Percentiles rank a stretch among this genome's conserved stretches.
Conservation (phyloP, 2,797 vertebrate species). For the Mionectes olivaceus region DNA sequence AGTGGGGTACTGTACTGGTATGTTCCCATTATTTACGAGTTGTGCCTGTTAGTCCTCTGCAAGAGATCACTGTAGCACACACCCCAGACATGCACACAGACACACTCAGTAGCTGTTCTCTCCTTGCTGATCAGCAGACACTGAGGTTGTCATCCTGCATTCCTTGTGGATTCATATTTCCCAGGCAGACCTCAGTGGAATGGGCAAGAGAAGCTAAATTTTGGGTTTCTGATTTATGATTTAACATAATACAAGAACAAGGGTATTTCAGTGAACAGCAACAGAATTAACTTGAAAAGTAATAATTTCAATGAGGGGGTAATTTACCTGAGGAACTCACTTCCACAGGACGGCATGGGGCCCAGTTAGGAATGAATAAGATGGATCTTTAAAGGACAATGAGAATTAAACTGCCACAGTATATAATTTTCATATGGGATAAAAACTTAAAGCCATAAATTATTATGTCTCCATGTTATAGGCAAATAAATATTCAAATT, state of each 20-base stretch:
- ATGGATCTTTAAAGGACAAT: background rate
- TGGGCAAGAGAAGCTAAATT: background rate
- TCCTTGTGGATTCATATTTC: slow-evolving; percentile 40
- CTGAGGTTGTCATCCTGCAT: background rate
- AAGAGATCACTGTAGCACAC: background rate
- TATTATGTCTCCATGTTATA: background rate
- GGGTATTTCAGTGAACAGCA: background rate
- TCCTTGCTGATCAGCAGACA: background rate
- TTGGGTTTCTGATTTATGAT: background rate
- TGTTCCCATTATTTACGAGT: background rate
- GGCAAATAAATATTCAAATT: background rate
- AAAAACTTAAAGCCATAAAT: slow-evolving; percentile 10
- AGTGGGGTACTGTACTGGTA: background rate
- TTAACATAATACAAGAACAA: background rate
- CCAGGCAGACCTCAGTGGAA: background rate
- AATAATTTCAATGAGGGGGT: background rate
- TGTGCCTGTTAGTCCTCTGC: background rate
- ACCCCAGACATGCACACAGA: background rate
- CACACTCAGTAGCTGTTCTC: background rate
- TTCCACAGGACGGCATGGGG: background rate
- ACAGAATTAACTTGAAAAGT: slow-evolving; percentile 33
- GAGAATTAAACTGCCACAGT: slow-evolving; percentile 8
- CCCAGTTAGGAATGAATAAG: background rate
- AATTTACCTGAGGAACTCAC: slow-evolving; percentile 5
- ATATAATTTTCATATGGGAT: background rate